Conservation (phyloP, 2,888 invertebrate species). For the Machimus atricapillus region DNA sequence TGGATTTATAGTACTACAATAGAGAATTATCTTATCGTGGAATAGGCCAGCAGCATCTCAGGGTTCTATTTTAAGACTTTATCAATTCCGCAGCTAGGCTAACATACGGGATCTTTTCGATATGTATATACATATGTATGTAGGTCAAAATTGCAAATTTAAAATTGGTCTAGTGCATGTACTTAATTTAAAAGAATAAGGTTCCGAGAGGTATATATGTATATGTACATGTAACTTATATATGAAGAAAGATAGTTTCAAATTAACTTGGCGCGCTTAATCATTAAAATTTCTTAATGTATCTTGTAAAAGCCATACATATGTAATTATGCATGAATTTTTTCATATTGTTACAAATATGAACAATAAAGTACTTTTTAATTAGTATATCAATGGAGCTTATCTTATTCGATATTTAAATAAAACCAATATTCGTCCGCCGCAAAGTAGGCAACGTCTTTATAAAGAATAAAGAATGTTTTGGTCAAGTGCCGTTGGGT, state of each 20-base stretch:
- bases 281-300: too few species aligned
- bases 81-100: neutral
- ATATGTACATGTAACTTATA: too few species aligned
- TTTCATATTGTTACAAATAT: too few species aligned
- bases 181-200: too few species aligned
- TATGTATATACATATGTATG: neutral
- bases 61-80: neutral
- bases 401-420: neutral
- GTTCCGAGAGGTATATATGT: too few species aligned
- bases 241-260: too few species aligned
- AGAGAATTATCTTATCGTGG: neutral
- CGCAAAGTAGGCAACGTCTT: neutral
- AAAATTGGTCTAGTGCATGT: neutral
- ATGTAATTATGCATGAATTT: too few species aligned
- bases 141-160: neutral
- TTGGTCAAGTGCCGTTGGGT: too few species aligned
- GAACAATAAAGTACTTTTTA: too few species aligned
- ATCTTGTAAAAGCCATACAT: too few species aligned
- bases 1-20: neutral
- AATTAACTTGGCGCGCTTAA: too few species aligned
- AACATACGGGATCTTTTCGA: neutral
- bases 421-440: neutral
- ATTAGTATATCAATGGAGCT: too few species aligned
- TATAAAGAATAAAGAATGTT: neutral
- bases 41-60: neutral